phyloP scores from a whole-genome alignment of 2,113 vertebrate genomes.

The Antidorcas marsupialis region DNA sequence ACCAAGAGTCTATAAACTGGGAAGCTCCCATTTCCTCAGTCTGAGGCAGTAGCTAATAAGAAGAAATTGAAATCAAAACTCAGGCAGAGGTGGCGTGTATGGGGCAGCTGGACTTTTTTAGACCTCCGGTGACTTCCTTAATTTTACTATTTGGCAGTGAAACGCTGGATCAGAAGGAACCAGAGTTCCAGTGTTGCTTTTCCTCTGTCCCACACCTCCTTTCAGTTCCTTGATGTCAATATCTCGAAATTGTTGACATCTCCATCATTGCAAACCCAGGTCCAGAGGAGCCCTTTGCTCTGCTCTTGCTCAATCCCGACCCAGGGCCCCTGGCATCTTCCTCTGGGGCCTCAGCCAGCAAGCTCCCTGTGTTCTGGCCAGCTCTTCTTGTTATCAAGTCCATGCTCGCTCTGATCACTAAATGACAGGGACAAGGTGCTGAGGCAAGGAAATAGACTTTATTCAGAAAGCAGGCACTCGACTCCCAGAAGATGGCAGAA shows the following conservation, averaged over 20 bases:
- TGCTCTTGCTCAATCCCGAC: background rate
- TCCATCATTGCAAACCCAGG: too few species aligned
- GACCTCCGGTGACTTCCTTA: background rate
- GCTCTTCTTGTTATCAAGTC: background rate
- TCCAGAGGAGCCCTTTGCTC: background rate
- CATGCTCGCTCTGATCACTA: background rate
- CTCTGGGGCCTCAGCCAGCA: background rate
- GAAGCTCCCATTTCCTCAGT: background rate
- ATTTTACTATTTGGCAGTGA: background rate
- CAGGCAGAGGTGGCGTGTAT: accelerated
- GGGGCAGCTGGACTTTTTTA: background rate
- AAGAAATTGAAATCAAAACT: background rate
- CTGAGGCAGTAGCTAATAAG: background rate
- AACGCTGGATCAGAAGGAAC: background rate
- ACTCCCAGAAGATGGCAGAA: background rate
- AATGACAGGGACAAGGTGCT: background rate
- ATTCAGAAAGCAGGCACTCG: background rate
- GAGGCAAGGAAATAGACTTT: background rate
- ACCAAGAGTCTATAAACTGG: background rate
- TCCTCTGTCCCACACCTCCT: background rate
- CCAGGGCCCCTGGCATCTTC: background rate
- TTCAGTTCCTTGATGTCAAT: background rate
- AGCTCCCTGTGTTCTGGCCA: background rate
- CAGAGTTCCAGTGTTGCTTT: background rate
- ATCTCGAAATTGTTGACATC: background rate